Evolutionary conservation across 2,797 vertebrate genomes (phyloP).

Genomic region (Eulemur mongoz): DNA sequence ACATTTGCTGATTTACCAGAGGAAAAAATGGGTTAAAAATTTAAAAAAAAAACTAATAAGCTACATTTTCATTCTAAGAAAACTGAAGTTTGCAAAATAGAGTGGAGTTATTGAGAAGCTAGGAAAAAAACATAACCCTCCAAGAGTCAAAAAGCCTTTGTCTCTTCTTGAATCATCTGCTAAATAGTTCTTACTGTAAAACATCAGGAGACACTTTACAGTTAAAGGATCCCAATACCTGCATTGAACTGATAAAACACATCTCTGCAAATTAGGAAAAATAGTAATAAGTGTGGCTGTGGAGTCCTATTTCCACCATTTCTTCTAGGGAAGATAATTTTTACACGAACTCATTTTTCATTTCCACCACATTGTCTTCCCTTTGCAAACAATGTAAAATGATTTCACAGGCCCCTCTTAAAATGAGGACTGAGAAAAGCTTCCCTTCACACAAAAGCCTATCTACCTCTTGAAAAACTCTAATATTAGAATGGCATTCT

Average conservation of each 20-base stretch:
- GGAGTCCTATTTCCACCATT: constrained; percentile 81
- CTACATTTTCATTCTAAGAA: constrained; percentile 73
- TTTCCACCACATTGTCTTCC: constrained; percentile 85
- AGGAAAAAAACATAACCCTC: constrained; percentile 42
- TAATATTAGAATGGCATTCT: constrained; percentile 78
- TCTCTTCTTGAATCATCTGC: constrained; percentile 50
- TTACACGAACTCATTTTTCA: constrained; percentile 87
- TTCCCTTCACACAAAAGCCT: constrained; percentile 75
- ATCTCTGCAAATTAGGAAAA: constrained; percentile 83
- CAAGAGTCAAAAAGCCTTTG: constrained; percentile 51
- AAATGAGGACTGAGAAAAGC: constrained; percentile 75
- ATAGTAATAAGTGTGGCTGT: constrained; percentile 83
- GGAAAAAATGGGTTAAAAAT: constrained; percentile 59
- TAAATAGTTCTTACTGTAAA: constrained; percentile 65
- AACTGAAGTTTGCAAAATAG: constrained; percentile 74
- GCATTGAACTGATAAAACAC: constrained; percentile 84
- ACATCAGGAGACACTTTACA: constrained; percentile 76
- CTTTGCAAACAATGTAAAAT: constrained; percentile 84
- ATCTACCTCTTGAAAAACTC: constrained; percentile 68
- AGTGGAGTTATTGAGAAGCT: constrained; percentile 57
- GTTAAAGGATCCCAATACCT: constrained; percentile 79
- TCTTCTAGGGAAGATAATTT: constrained; percentile 85
- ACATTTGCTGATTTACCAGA: constrained; percentile 76
- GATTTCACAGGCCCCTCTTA: constrained; percentile 80
- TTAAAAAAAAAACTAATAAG: constrained; percentile 52